Evolutionary conservation across 2,113 vertebrate genomes (phyloP).

Genomic region (Colius striatus): DNA sequence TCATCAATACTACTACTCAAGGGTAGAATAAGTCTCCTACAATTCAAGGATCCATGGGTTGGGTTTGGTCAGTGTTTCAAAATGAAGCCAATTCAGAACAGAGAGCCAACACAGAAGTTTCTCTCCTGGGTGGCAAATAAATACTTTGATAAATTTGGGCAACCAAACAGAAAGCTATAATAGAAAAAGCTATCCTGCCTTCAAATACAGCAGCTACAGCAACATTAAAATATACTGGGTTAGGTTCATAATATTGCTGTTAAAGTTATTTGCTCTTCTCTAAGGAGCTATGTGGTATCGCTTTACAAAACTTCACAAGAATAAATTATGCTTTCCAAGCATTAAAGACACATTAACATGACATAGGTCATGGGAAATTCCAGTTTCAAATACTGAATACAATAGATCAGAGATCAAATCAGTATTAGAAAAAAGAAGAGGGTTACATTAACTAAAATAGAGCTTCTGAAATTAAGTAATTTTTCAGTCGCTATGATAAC

Average conservation of each 20-base stretch:
- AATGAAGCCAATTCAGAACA: neutral
- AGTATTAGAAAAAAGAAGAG: neutral
- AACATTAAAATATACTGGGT: neutral
- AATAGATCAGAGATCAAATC: constrained; percentile 55
- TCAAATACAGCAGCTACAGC: neutral
- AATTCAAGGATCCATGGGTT: neutral
- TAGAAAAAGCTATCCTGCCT: neutral
- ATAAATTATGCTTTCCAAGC: neutral
- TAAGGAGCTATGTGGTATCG: neutral
- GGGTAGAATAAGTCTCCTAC: neutral
- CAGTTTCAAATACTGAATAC: constrained; percentile 48
- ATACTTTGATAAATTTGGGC: neutral
- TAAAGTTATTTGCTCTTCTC: neutral
- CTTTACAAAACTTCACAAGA: constrained; percentile 13
- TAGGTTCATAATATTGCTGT: neutral
- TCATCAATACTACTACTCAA: neutral
- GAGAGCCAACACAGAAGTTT: neutral
- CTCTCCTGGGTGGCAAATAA: neutral
- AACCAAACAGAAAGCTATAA: neutral
- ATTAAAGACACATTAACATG: constrained; percentile 52
- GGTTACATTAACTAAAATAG: constrained; percentile 47
- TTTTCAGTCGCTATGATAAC: constrained; percentile 42
- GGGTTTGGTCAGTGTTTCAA: neutral
- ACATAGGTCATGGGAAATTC: constrained; percentile 55
- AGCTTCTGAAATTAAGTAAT: constrained; percentile 46